Conservation (phyloP, 2,113 vertebrate genomes). For the Archocentrus centrarchus region DNA sequence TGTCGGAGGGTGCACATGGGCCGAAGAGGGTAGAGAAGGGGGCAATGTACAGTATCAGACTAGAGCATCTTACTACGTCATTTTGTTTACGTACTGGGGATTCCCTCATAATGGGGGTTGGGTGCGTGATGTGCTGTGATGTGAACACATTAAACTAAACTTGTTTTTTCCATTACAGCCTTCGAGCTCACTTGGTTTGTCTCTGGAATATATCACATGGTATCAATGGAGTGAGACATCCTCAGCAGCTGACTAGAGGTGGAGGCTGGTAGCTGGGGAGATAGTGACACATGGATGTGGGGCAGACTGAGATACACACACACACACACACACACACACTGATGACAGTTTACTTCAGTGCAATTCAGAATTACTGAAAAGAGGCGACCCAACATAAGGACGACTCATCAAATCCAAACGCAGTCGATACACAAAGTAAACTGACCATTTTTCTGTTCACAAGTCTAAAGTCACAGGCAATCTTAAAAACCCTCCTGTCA, state of each 20-base stretch:
- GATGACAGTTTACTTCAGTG: too few species aligned
- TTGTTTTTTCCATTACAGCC: not conserved
- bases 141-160: slow-evolving; percentile 9
- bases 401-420: not conserved
- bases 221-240: not conserved
- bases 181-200: not conserved
- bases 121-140: slow-evolving; percentile 28
- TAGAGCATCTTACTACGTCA: slow-evolving; percentile 67
- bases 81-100: slow-evolving; percentile 73
- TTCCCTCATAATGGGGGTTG: slow-evolving; percentile 56
- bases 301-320: not conserved
- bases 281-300: slow-evolving; percentile 10
- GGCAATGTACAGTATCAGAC: slow-evolving; percentile 46
- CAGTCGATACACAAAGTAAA: not conserved
- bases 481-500: not conserved
- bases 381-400: too few species aligned
- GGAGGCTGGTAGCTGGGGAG: slow-evolving; percentile 12
- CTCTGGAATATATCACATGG: not conserved
- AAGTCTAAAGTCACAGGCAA: not conserved
- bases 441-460: too few species aligned
- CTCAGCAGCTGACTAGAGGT: not conserved
- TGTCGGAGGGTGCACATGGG: slow-evolving; percentile 23
- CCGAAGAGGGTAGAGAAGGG: slow-evolving; percentile 33
- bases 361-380: too few species aligned
- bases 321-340: too few species aligned